Conservation (phyloP, 1,140 invertebrate species). For the Drosophila athabasca region DNA sequence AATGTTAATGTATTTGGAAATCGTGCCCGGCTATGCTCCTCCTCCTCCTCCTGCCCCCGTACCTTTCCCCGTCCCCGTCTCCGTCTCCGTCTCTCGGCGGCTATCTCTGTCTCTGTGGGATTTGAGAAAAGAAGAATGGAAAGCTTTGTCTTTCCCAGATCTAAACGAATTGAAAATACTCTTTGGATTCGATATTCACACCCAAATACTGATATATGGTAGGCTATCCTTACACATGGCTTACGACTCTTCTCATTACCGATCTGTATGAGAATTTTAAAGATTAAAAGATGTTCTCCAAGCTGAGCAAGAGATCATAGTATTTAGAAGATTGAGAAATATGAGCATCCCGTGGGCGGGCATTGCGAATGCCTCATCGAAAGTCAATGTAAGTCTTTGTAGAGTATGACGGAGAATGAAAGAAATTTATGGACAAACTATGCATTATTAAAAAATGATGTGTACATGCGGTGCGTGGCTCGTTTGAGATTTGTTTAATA, state of each 20-base stretch:
- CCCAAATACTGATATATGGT: too few relatives aligned
- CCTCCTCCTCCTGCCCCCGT: neutral
- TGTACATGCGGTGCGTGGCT: slow-evolving; percentile 69
- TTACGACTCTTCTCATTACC: too few relatives aligned
- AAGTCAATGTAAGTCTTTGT: too few relatives aligned
- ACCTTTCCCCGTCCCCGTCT: neutral
- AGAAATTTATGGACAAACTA: slow-evolving; percentile 82
- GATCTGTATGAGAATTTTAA: too few relatives aligned
- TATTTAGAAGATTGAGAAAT: too few relatives aligned
- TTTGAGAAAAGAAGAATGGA: slow-evolving; percentile 63
- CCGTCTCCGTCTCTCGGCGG: neutral
- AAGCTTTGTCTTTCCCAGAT: slow-evolving; percentile 26
- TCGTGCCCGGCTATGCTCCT: slow-evolving; percentile 61
- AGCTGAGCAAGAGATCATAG: too few relatives aligned
- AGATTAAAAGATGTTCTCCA: too few relatives aligned
- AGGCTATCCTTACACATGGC: too few relatives aligned
- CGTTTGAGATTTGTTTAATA: slow-evolving; percentile 74
- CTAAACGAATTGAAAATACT: slow-evolving; percentile 34
- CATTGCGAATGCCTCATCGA: too few relatives aligned
- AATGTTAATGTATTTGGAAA: slow-evolving; percentile 82
- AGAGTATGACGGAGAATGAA: slow-evolving; percentile 16
- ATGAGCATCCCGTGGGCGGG: too few relatives aligned
- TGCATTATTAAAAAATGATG: slow-evolving; percentile 83
- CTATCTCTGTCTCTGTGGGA: slow-evolving; percentile 31
- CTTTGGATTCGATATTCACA: neutral